Conservation (phyloP, 2,888 invertebrate genomes). For the Mactromeris polynyma region DNA sequence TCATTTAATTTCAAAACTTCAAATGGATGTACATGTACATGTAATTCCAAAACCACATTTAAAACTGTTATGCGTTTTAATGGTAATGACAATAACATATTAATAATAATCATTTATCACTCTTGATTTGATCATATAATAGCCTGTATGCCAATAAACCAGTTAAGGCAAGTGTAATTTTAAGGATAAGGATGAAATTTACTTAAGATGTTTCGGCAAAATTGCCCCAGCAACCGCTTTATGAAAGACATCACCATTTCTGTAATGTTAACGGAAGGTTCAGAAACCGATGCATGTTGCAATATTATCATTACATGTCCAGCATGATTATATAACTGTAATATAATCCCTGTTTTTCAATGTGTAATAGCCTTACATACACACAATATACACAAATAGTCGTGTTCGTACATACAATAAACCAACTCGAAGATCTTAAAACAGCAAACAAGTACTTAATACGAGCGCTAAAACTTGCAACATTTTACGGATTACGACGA, state of each 20-base stretch:
- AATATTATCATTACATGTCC: background rate
- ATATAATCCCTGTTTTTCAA: background rate
- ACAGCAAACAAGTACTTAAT: conserved; percentile 35
- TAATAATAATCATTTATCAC: too few relatives aligned
- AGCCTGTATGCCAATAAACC: too few relatives aligned
- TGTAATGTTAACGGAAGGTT: background rate
- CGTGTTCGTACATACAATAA: background rate
- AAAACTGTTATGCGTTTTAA: too few relatives aligned
- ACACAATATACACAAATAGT: background rate
- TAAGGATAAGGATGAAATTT: too few relatives aligned
- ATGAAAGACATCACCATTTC: background rate
- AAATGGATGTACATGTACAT: too few relatives aligned
- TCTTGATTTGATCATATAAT: too few relatives aligned
- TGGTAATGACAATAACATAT: too few relatives aligned
- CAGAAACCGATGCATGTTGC: background rate
- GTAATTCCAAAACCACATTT: too few relatives aligned
- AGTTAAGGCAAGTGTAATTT: too few relatives aligned
- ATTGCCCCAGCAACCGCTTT: too few relatives aligned
- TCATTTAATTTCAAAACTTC: too few relatives aligned
- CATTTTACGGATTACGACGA: conserved; percentile 39
- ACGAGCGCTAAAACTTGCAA: background rate
- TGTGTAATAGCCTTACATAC: background rate
- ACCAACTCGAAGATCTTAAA: conserved; percentile 9
- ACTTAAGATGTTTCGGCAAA: too few relatives aligned
- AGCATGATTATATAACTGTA: background rate